A percentile compares a stretch with the other conserved stretches of the same genome.
Evolutionary conservation across 2,113 vertebrate species (phyloP).

Genomic region (Smithornis capensis): DNA sequence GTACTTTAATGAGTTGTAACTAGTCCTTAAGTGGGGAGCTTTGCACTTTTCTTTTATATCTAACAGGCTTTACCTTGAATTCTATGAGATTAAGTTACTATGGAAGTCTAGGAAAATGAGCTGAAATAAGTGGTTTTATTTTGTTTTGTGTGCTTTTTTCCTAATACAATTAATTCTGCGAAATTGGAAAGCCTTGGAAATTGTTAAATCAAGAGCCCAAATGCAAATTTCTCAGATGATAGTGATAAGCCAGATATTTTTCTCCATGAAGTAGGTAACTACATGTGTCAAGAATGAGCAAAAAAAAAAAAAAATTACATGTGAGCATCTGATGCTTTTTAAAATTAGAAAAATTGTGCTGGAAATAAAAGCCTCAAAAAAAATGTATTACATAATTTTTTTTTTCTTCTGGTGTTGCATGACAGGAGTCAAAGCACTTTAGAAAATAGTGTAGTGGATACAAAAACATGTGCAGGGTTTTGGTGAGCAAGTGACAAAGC

Average conservation of each 20-base stretch:
- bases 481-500: neutral
- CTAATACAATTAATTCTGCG: conserved; percentile 26
- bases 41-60: conserved; percentile 58
- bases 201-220: neutral
- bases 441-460: neutral
- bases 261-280: neutral
- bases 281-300: neutral
- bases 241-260: neutral
- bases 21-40: conserved; percentile 66
- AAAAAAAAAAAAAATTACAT: neutral
- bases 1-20: conserved; percentile 74
- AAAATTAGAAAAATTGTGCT: neutral
- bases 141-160: neutral
- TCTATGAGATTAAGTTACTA: conserved; percentile 64
- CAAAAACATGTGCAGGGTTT: neutral
- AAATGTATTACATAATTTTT: neutral
- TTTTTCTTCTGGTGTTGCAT: neutral
- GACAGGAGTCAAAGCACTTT: conserved; percentile 1
- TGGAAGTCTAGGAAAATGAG: neutral
- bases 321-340: neutral
- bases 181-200: neutral
- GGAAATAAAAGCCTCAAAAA: neutral
- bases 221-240: neutral
- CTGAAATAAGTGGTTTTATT: conserved; percentile 8
- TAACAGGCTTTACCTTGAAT: conserved; percentile 65